Evolutionary conservation across 30 jellyfish, hydroid and myxozoan species (phyloP).

Genomic region (Turritopsis rubra): DNA sequence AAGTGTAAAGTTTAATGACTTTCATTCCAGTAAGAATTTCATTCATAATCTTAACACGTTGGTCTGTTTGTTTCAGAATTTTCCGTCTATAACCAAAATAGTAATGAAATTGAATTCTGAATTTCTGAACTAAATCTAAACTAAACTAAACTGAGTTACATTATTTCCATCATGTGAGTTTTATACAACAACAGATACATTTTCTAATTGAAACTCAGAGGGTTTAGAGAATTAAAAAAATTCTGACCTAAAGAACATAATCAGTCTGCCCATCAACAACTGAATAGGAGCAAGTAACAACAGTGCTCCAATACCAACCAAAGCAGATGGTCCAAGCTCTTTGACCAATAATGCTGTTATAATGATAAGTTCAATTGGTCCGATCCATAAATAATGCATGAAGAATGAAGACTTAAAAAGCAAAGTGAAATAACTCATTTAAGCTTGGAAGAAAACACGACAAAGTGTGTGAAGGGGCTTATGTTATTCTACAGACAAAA

Average conservation of each 20-base stretch:
- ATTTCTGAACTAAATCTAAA: neutral
- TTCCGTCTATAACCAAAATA: constrained; percentile 27
- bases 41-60: constrained; percentile 76
- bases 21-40: constrained; percentile 78
- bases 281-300: constrained; percentile 66
- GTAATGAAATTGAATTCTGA: too few species aligned
- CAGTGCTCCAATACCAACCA: constrained; percentile 75
- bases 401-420: constrained; percentile 60
- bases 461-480: too few species aligned
- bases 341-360: constrained; percentile 40
- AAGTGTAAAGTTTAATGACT: constrained; percentile 70
- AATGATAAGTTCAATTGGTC: constrained; percentile 51
- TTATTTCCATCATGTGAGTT: too few species aligned
- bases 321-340: constrained; percentile 64
- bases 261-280: constrained; percentile 58
- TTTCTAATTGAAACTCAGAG: too few species aligned
- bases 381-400: constrained; percentile 66
- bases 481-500: neutral
- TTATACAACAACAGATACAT: too few species aligned
- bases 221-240: neutral
- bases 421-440: neutral
- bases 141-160: too few species aligned
- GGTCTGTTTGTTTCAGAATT: constrained; percentile 51
- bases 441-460: too few species aligned
- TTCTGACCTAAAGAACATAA: constrained; percentile 63